Base-by-base conservation (phyloP, 1,140 invertebrate genomes). In the Calliphora vicina region DNA sequence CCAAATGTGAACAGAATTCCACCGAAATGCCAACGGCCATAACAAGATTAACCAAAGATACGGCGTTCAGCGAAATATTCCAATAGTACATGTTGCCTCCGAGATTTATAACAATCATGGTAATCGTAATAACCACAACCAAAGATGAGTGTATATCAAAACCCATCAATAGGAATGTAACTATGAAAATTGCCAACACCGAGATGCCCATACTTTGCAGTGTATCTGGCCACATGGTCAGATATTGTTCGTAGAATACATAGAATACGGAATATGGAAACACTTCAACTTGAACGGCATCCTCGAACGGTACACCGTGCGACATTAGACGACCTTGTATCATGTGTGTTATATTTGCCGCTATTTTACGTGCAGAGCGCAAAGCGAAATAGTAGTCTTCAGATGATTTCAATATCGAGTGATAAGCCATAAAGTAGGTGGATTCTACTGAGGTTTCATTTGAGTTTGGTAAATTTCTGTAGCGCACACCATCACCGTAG, bases 161-260 rank as follows among this genome's bases (percentile, higher is more conserved):
- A 45, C 98, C 98, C 93, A 99, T 97, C 25, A 99, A 91, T 4
- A 99, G 84, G 89, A 98, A 97, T 0, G 97, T 98, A 0, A 99
- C 97, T 10, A 99, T 91, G 88, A 99, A 99, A 83, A 99, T 98
- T 13, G 97, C 97, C 8, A 94, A 89, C 45, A 99, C 91, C 3
- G 97, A 99, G 74, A 99, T 95, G 5, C 94, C 93, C 88, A 99
- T 93, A 87, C 97, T 98, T 85, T 95, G 93, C 6, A 99, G 86
- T 0, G 97, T 97, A 86, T 99, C 97, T 0, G 94, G 91, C 95
- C 97, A 98, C 93, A 99, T 98, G 5, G 97, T 99, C 83, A 99
- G 91, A 91, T 99, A 99, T 92, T 99, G 99, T 91, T 99, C 99
- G 89, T 99, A 99, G 91, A 99, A 99, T 13, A 99, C 98, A 89